Evolutionary conservation across 2,797 vertebrate species (phyloP).

Genomic region (Chloroceryle inda): DNA sequence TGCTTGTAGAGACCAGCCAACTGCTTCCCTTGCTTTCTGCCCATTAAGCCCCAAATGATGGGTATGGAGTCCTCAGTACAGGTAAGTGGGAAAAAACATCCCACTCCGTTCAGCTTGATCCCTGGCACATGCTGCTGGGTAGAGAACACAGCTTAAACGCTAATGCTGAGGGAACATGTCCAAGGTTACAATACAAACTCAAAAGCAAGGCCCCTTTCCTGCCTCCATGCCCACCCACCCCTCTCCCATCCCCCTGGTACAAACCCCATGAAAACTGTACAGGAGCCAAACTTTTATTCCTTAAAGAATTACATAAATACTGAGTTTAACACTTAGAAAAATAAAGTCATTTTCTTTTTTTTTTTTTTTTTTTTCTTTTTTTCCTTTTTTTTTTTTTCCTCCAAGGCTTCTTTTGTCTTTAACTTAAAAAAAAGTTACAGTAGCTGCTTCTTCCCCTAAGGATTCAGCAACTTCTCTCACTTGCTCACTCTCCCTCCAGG

Average conservation of each 20-base stretch:
- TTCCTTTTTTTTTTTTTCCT: not conserved
- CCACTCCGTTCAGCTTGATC: not conserved
- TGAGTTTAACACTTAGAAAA: constrained; percentile 89
- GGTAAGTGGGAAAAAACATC: not conserved
- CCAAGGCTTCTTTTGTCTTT: constrained; percentile 80
- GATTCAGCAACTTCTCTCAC: constrained; percentile 66
- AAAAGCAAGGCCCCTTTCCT: constrained; percentile 74
- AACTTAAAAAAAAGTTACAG: constrained; percentile 84
- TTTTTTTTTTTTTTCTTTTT: not conserved
- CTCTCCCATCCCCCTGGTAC: constrained; percentile 57
- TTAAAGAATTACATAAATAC: constrained; percentile 89
- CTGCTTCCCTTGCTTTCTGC: not conserved
- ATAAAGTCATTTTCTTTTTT: constrained; percentile 86
- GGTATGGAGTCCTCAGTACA: not conserved
- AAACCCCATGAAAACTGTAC: constrained; percentile 79
- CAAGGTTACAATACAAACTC: constrained; percentile 75
- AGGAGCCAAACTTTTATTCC: constrained; percentile 79
- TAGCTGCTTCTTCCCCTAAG: constrained; percentile 75
- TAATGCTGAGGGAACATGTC: constrained; percentile 76
- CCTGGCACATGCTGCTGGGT: constrained; percentile 34
- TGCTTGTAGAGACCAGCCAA: not conserved
- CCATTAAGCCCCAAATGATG: not conserved
- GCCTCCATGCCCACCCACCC: constrained; percentile 38
- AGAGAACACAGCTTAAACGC: constrained; percentile 73
- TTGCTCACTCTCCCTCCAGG: constrained; percentile 65